Evolutionary conservation across 2,888 invertebrate species (phyloP).

Genomic region (Dolichomitus sp.): DNA sequence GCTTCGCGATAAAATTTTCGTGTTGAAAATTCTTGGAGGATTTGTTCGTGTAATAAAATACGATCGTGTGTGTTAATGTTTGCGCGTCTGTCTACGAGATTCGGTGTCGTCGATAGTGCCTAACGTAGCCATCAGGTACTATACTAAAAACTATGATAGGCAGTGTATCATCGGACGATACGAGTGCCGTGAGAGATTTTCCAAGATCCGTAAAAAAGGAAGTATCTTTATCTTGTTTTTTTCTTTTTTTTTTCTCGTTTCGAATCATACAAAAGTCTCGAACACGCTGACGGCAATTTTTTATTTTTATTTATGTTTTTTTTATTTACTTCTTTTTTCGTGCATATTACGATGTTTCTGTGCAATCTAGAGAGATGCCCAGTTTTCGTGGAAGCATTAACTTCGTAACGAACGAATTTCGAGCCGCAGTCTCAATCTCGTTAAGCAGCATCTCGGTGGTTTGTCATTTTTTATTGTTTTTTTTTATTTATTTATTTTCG

Average conservation of each 20-base stretch:
- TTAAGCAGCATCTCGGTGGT: conserved; percentile 38
- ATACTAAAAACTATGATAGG: conserved; percentile 38
- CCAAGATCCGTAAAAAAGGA: conserved; percentile 25
- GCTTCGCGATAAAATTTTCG: conserved; percentile 30
- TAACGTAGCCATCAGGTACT: conserved; percentile 53
- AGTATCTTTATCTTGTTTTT: conserved; percentile 28
- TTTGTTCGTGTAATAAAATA: conserved; percentile 24
- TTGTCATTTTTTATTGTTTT: conserved; percentile 41
- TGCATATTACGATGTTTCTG: conserved; percentile 54
- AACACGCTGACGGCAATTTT: conserved; percentile 30
- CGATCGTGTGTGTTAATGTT: conserved; percentile 29
- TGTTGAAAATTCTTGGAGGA: conserved; percentile 10
- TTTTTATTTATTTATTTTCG: conserved; percentile 29
- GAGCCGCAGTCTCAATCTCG: conserved; percentile 41
- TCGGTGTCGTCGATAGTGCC: conserved; percentile 48
- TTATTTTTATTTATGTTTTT: neutral
- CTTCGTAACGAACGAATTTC: conserved; percentile 63
- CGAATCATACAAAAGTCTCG: conserved; percentile 50
- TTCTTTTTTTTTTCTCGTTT: conserved; percentile 12
- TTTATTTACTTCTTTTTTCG: conserved; percentile 21
- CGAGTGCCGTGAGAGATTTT: conserved; percentile 46
- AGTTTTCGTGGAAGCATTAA: conserved; percentile 64
- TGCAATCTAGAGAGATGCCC: conserved; percentile 48
- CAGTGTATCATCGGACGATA: conserved; percentile 45
- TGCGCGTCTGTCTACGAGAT: conserved; percentile 43